These are phyloP conservation scores for Pangasius larnaudii DNA, from an alignment of 2,797 vertebrate species.

Conservation along the genomic window DNA sequence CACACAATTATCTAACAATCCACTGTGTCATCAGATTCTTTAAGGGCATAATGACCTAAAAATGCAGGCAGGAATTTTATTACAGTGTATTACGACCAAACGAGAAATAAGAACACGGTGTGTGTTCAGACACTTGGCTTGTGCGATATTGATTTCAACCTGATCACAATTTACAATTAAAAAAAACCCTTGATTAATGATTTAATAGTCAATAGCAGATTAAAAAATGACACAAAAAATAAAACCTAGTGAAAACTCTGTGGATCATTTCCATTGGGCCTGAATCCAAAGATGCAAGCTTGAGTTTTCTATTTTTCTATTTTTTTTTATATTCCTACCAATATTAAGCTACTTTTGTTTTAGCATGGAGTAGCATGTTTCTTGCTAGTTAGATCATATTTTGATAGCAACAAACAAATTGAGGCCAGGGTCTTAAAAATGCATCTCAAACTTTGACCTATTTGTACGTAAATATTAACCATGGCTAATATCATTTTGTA, in stretches of 20 bases:
- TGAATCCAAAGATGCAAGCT: not conserved
- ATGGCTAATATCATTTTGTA: not conserved
- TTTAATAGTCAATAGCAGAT: not conserved
- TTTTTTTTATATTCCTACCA: not conserved
- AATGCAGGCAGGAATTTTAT: conserved; percentile 1
- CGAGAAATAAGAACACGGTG: not conserved
- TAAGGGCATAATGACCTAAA: conserved; percentile 40
- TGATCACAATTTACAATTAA: not conserved
- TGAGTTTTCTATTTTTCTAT: too few species aligned
- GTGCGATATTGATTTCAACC: not conserved
- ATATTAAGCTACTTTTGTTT: not conserved
- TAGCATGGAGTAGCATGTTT: not conserved
- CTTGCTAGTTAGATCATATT: not conserved
- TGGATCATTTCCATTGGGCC: not conserved
- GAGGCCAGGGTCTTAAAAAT: not conserved
- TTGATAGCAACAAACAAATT: not conserved
- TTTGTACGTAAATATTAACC: not conserved
- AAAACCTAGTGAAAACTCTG: not conserved
- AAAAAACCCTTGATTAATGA: not conserved
- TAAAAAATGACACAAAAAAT: not conserved
- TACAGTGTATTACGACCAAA: not conserved
- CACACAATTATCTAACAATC: conserved; percentile 27
- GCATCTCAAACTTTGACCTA: not conserved
- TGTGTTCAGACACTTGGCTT: not conserved
- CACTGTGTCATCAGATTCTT: conserved; percentile 47